Conservation (phyloP, 64 coral and sea anemone species). For the Porites australiensis region DNA sequence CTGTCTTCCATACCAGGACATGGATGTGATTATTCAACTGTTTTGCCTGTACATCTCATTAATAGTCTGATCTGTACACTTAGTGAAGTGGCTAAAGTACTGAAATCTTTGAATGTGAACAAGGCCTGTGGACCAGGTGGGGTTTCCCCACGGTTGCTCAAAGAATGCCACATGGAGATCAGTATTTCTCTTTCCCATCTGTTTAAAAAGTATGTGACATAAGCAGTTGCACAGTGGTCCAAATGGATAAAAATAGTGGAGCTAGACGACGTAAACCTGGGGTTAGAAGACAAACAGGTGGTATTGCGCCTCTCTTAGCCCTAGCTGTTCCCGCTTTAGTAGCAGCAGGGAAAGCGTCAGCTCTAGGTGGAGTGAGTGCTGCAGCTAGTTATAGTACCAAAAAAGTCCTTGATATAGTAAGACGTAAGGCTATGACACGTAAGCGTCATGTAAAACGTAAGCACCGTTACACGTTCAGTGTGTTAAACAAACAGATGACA, state of each 20-base stretch:
- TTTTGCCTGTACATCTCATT: not conserved
- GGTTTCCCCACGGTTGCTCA: not conserved
- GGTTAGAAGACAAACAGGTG: not conserved
- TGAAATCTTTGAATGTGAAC: not conserved
- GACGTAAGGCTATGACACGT: no score
- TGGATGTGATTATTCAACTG: not conserved
- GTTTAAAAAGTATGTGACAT: no score
- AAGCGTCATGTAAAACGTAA: no score
- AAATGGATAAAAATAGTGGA: no score
- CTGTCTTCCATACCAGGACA: not conserved
- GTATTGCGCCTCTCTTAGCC: constrained; percentile 7
- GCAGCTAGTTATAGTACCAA: not conserved
- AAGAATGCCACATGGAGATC: not conserved
- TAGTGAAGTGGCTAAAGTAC: no score
- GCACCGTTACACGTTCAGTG: no score
- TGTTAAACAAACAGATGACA: not conserved
- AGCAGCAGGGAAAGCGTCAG: constrained; percentile 41
- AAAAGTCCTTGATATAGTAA: not conserved
- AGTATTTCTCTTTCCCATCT: no score
- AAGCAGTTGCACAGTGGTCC: no score
- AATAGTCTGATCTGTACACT: not conserved
- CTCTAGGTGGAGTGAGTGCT: constrained; percentile 1
- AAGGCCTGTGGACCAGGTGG: no score
- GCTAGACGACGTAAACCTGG: no score
- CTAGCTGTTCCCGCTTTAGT: constrained; percentile 33